A percentile compares a stretch with the other conserved stretches of the same genome.
Evolutionary conservation across 2,888 invertebrate species (phyloP).

Genomic region (Caenorhabditis doughertyi): DNA sequence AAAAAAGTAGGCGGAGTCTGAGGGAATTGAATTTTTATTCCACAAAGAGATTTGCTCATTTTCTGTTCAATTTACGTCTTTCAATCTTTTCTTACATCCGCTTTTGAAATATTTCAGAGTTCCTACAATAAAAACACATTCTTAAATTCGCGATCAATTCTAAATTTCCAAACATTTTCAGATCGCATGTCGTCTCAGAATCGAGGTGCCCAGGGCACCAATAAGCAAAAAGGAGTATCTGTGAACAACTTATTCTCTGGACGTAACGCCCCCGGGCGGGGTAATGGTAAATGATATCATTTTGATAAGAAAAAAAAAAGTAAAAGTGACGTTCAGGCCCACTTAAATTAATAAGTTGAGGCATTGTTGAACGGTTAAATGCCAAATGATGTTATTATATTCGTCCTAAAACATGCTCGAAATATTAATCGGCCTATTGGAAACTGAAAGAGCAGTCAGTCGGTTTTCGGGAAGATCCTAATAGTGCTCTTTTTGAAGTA

Average conservation of each 20-base stretch:
- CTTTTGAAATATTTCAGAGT: no score
- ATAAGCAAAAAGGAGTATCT: slow-evolving; percentile 78
- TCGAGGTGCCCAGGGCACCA: slow-evolving; percentile 81
- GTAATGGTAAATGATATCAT: slow-evolving; percentile 67
- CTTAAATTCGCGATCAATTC: neutral
- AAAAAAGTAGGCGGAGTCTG: neutral
- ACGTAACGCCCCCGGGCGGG: slow-evolving; percentile 75
- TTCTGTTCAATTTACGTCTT: neutral
- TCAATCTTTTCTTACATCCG: no score
- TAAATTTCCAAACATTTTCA: slow-evolving; percentile 30
- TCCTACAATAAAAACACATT: no score
- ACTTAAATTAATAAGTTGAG: no score
- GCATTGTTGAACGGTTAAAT: no score
- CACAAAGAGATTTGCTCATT: slow-evolving; percentile 4
- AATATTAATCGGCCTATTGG: no score
- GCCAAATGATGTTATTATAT: no score
- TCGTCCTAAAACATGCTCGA: no score
- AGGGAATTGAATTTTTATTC: slow-evolving; percentile 4
- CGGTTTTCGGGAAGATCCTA: no score
- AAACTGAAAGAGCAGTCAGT: no score
- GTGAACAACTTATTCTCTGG: slow-evolving; percentile 80
- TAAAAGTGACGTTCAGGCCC: no score
- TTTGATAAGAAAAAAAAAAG: neutral
- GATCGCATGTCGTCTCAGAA: slow-evolving; percentile 74
- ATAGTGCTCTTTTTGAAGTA: no score